Conservation (phyloP, 2,888 invertebrate genomes). For the Hybos culiciformis region DNA sequence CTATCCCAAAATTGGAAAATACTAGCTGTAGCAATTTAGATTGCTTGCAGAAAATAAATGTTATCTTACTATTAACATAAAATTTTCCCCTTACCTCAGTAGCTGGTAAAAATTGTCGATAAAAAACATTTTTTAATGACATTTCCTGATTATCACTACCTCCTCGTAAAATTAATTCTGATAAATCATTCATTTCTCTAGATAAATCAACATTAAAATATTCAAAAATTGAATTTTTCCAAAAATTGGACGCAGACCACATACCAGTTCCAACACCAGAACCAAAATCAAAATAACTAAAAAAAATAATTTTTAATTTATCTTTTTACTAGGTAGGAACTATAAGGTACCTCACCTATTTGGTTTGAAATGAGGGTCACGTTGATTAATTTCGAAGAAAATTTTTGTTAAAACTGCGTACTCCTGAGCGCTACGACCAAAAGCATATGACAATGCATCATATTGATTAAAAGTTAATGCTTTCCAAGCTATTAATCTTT, state of each 20-base stretch:
- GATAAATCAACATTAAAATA: constrained; percentile 78
- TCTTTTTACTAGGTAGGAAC: too few relatives aligned
- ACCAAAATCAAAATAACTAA: constrained; percentile 81
- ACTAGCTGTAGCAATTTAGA: not conserved
- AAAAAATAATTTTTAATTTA: too few relatives aligned
- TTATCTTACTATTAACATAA: not conserved
- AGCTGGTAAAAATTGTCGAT: constrained; percentile 71
- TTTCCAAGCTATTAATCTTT: constrained; percentile 58
- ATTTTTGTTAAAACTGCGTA: constrained; percentile 58
- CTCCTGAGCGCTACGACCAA: constrained; percentile 56
- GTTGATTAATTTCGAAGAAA: constrained; percentile 54
- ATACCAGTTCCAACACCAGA: constrained; percentile 77
- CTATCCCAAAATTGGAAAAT: not conserved
- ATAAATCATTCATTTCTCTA: constrained; percentile 65
- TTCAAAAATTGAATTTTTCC: constrained; percentile 61
- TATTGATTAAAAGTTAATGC: constrained; percentile 53
- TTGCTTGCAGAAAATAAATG: not conserved
- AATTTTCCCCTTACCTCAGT: constrained; percentile 19
- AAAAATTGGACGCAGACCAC: constrained; percentile 67
- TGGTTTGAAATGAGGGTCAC: constrained; percentile 57
- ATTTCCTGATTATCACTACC: constrained; percentile 49
- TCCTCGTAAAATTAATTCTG: constrained; percentile 52
- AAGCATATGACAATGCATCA: constrained; percentile 54
- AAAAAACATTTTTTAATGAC: constrained; percentile 48
- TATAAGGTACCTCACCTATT: too few relatives aligned